These are phyloP conservation scores for Mobula hypostoma DNA, from an alignment of 2,113 vertebrate species.

Conservation along the genomic window DNA sequence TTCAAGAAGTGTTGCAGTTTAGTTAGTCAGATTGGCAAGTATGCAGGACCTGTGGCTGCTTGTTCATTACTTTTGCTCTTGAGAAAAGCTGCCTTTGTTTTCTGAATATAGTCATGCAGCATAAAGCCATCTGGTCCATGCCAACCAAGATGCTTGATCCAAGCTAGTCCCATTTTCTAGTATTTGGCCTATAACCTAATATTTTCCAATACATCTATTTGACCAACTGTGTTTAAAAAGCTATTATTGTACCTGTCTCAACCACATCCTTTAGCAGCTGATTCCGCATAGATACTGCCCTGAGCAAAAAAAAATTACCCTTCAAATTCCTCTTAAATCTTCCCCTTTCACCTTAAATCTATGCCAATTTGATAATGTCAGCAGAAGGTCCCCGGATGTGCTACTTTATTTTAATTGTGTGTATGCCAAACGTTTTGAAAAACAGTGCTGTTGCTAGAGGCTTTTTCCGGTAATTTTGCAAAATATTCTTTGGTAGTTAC, in stretches of 20 bases:
- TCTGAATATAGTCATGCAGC: not conserved
- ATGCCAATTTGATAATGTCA: not conserved
- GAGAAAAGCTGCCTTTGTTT: not conserved
- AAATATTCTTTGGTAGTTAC: not conserved
- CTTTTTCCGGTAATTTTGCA: constrained; percentile 4
- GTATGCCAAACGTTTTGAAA: not conserved
- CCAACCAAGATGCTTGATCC: too few relatives aligned
- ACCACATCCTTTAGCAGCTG: too few relatives aligned
- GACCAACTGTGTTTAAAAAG: too few relatives aligned
- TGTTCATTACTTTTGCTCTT: not conserved
- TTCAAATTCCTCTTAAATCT: too few relatives aligned
- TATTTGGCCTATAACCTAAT: too few relatives aligned
- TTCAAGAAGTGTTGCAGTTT: not conserved
- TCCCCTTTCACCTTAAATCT: too few relatives aligned
- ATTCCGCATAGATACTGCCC: too few relatives aligned
- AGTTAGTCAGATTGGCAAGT: not conserved
- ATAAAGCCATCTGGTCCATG: too few relatives aligned
- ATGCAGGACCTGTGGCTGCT: not conserved
- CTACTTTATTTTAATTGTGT: not conserved
- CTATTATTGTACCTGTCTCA: too few relatives aligned
- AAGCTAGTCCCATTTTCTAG: too few relatives aligned
- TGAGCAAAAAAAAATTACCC: too few relatives aligned
- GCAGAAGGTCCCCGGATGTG: not conserved
- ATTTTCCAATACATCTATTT: too few relatives aligned
- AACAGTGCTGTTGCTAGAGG: not conserved